Evolutionary conservation across 2,888 invertebrate genomes (phyloP).

Genomic region (Ganaspis brasiliensis): DNA sequence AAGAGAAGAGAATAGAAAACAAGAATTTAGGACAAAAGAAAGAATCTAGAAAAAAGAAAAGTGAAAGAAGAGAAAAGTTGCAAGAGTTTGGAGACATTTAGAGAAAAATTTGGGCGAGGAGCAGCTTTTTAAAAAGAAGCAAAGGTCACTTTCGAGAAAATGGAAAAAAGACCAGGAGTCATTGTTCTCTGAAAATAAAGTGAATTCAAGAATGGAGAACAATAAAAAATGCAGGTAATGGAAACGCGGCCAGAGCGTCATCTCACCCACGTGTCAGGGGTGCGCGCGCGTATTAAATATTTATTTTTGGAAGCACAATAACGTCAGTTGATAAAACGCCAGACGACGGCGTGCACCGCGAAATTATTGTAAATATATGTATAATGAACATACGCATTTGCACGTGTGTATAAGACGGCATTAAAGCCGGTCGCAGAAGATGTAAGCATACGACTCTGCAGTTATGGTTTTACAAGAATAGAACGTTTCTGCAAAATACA

Average conservation of each 20-base stretch:
- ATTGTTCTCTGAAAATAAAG: conserved; percentile 20
- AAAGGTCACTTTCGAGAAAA: not conserved
- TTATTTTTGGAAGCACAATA: conserved; percentile 68
- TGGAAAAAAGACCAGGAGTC: conserved; percentile 5
- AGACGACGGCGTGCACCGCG: conserved; percentile 60
- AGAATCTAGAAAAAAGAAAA: no score
- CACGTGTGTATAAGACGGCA: conserved; percentile 39
- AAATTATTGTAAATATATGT: conserved; percentile 55
- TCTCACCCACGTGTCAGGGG: conserved; percentile 48
- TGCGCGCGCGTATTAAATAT: conserved; percentile 43
- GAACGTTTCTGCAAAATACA: conserved; percentile 13
- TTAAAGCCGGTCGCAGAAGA: conserved; percentile 34
- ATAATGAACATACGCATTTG: conserved; percentile 52
- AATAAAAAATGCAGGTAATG: conserved; percentile 29
- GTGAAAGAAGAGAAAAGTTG: no score
- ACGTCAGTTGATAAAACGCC: conserved; percentile 72
- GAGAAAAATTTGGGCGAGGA: no score
- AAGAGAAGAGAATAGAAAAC: no score
- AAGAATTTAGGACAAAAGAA: no score
- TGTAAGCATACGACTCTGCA: conserved; percentile 24
- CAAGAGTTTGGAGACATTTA: no score
- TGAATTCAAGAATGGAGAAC: conserved; percentile 9
- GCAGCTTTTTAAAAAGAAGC: not conserved
- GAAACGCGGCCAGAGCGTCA: conserved; percentile 48
- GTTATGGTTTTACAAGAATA: conserved; percentile 15